Evolutionary conservation across 2,888 invertebrate genomes (phyloP).

Genomic region (Metacarcinus magister): DNA sequence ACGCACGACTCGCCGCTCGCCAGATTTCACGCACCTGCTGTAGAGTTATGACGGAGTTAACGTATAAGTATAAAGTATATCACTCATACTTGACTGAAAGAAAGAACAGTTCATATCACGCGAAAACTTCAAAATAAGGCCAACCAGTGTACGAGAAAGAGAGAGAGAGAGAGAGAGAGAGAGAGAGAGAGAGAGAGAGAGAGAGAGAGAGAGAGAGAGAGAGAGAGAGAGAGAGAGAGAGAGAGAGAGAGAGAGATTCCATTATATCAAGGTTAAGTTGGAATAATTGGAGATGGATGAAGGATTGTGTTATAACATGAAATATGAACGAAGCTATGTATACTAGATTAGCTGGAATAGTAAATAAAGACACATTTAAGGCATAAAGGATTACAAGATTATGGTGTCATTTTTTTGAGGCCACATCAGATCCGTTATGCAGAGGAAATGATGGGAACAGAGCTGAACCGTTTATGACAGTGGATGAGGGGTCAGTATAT

Average conservation of each 20-base stretch:
- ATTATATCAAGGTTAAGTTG: neutral
- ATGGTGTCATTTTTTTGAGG: no score
- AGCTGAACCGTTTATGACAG: neutral
- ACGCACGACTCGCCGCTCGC: neutral
- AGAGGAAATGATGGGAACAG: neutral
- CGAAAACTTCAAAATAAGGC: neutral
- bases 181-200: slow-evolving; percentile 39
- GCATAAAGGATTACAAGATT: no score
- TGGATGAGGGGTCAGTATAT: no score
- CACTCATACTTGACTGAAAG: neutral
- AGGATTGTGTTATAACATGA: neutral
- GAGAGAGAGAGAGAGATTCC: neutral
- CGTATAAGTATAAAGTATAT: slow-evolving; percentile 1
- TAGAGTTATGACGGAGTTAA: neutral
- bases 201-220: neutral
- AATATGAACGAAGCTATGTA: no score
- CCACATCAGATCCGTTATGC: no score
- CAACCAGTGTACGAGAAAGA: neutral
- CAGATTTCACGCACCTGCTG: slow-evolving; percentile 18
- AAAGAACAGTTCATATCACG: neutral
- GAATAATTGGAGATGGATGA: neutral
- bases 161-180: slow-evolving; percentile 37
- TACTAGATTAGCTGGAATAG: no score
- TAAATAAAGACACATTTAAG: no score
- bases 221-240: slow-evolving; percentile 7